A percentile compares a stretch with the other conserved stretches of the same genome.
Conservation (phyloP, 1,140 invertebrate species). For the Drosophila erecta region DNA sequence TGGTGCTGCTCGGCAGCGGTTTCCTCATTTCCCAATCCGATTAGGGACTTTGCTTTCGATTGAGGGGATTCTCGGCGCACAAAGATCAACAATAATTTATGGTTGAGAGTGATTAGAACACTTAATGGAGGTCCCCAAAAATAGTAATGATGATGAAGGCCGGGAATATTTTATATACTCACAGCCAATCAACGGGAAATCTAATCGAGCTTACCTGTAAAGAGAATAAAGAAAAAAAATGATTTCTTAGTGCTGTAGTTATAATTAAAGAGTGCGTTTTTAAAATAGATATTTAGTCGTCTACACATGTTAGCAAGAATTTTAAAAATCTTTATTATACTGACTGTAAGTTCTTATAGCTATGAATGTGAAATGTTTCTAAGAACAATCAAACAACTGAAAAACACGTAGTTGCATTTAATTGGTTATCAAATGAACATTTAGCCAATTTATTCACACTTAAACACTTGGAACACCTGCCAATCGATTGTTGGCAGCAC, state of each 20-base stretch:
- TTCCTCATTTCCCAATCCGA: constrained; percentile 63
- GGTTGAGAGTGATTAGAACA: constrained; percentile 69
- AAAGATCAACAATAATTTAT: constrained; percentile 74
- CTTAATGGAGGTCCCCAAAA: constrained; percentile 33
- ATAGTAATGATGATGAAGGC: constrained; percentile 53
- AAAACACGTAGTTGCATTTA: constrained; percentile 13
- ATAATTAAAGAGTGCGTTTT: background rate
- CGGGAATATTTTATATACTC: constrained; percentile 23
- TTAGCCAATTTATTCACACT: constrained; percentile 24
- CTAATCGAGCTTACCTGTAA: constrained; percentile 72
- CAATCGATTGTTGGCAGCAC: background rate
- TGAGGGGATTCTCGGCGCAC: constrained; percentile 31
- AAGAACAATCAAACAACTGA: background rate
- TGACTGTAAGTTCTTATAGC: background rate
- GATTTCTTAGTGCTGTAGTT: constrained; percentile 1
- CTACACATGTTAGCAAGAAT: background rate
- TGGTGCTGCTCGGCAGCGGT: constrained; percentile 50
- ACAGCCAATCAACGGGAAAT: constrained; percentile 32
- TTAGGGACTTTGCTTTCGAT: constrained; percentile 60
- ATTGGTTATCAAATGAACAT: constrained; percentile 23
- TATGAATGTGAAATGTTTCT: background rate
- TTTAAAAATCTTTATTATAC: background rate
- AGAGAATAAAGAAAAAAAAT: constrained; percentile 18
- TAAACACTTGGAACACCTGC: constrained; percentile 32
- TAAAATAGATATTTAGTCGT: background rate